phyloP scores from a whole-genome alignment of 1,140 invertebrate genomes.

The Episyrphus balteatus region DNA sequence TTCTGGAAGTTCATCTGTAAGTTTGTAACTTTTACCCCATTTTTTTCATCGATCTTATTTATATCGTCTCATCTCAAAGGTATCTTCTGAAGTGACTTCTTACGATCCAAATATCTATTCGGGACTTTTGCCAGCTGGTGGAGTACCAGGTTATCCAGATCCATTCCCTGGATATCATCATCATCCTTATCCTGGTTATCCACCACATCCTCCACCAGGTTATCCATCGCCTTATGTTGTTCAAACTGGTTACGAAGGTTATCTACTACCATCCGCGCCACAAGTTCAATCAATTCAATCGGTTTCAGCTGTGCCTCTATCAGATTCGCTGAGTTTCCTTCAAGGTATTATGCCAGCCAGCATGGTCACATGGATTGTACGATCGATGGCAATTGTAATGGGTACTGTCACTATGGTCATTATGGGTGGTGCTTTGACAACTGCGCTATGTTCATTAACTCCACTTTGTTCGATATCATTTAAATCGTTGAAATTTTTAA shows the following conservation, averaged over 20 bases:
- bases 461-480: slow-evolving; percentile 51
- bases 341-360: slow-evolving; percentile 16
- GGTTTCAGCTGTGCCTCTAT: not conserved
- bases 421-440: slow-evolving; percentile 45
- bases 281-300: slow-evolving; percentile 1
- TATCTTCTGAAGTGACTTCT: no score
- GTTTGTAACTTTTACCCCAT: no score
- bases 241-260: slow-evolving; percentile 37
- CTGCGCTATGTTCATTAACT: slow-evolving; percentile 51
- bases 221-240: slow-evolving; percentile 18
- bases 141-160: not conserved
- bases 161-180: not conserved
- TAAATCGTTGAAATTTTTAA: slow-evolving; percentile 38
- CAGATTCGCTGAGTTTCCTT: slow-evolving; percentile 15
- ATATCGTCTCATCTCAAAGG: no score
- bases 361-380: slow-evolving; percentile 27
- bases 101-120: no score
- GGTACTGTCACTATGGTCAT: slow-evolving; percentile 43
- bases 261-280: slow-evolving; percentile 20
- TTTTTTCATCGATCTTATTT: no score
- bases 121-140: not conserved
- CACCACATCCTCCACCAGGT: slow-evolving; percentile 5
- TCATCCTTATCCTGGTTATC: slow-evolving; percentile 8
- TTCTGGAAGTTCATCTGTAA: no score
- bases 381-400: slow-evolving; percentile 21